Conservation (phyloP, 2,888 invertebrate species). For the Archips crataeganus region DNA sequence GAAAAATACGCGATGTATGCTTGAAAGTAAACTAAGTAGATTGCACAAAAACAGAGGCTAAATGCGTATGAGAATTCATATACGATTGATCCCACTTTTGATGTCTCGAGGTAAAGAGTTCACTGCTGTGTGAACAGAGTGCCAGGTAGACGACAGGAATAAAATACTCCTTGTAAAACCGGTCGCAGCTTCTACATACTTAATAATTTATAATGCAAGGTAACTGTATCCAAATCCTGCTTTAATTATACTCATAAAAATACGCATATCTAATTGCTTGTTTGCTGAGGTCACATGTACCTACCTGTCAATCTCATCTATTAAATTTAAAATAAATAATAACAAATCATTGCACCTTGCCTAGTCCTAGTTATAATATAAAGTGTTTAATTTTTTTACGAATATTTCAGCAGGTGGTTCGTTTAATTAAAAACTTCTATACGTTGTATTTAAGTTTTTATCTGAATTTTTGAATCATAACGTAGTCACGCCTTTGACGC, state of each 20-base stretch:
- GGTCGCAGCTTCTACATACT: background rate
- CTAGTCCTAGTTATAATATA: no score
- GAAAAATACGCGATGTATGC: background rate
- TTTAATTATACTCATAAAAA: background rate
- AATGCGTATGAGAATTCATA: slow-evolving; percentile 4
- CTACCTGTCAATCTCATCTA: no score
- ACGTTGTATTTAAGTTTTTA: no score
- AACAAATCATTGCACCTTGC: no score
- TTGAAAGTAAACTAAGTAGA: background rate
- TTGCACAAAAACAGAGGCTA: background rate
- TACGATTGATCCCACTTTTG: background rate
- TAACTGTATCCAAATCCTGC: background rate
- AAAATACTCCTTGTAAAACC: background rate
- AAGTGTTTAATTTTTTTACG: no score
- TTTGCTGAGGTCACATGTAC: background rate
- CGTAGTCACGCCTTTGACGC: no score
- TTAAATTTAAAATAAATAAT: no score
- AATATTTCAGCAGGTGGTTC: no score
- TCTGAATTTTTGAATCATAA: no score
- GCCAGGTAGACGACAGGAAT: background rate
- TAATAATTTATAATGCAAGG: background rate
- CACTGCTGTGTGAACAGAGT: background rate
- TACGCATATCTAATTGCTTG: background rate
- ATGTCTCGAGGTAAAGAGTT: background rate
- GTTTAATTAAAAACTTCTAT: no score